Percentiles rank a stretch among this genome's conserved stretches.
These are phyloP conservation scores for Nudaria mundana DNA, from an alignment of 2,888 invertebrate species.

Conservation along the genomic window DNA sequence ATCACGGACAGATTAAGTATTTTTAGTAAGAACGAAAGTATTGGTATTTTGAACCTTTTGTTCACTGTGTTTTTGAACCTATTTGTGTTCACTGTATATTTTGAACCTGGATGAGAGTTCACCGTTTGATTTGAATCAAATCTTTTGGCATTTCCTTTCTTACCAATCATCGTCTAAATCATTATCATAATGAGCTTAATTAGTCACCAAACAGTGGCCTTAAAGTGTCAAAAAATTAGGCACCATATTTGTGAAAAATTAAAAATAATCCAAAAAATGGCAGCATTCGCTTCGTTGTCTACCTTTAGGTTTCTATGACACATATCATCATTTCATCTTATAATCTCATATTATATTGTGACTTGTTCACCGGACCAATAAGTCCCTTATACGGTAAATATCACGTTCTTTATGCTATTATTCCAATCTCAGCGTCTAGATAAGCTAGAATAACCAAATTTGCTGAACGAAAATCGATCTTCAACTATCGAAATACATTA, in stretches of 20 bases:
- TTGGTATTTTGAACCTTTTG: no score
- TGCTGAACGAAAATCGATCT: not conserved
- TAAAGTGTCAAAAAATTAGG: slow-evolving; percentile 50
- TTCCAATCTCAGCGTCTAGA: slow-evolving; percentile 23
- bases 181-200: not conserved
- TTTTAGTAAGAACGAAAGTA: no score
- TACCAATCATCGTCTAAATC: not conserved
- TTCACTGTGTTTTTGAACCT: not conserved
- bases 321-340: slow-evolving; percentile 21
- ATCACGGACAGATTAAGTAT: no score
- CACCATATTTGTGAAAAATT: slow-evolving; percentile 45
- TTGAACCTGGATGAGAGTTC: not conserved
- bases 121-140: not conserved
- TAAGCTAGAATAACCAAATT: slow-evolving; percentile 25
- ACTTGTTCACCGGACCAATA: slow-evolving; percentile 31
- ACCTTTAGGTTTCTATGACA: slow-evolving; percentile 26
- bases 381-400: slow-evolving; percentile 34
- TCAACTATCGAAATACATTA: not conserved
- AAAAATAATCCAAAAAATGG: slow-evolving; percentile 43
- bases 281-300: slow-evolving; percentile 52
- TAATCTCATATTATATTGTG: slow-evolving; percentile 27
- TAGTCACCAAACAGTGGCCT: slow-evolving; percentile 25
- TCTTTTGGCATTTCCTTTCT: slow-evolving; percentile 9
- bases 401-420: slow-evolving; percentile 33
- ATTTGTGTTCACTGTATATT: not conserved